Percentiles rank a stretch among this genome's conserved stretches.
phyloP scores from a whole-genome alignment of 2,113 vertebrate species.

The Aldabrachelys gigantea region DNA sequence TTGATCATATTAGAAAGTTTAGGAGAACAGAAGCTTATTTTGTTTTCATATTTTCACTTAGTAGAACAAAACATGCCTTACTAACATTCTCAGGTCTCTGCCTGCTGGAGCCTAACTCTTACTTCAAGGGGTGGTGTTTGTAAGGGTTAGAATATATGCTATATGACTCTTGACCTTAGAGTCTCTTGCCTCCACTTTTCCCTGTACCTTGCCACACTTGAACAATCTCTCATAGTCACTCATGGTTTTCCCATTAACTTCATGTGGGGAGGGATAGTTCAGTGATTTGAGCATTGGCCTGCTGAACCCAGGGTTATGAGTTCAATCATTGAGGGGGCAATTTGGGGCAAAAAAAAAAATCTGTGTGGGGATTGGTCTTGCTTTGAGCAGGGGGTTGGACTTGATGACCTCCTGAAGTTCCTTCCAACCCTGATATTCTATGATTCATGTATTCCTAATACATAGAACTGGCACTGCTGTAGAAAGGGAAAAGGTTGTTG shows the following conservation, averaged over 20 bases:
- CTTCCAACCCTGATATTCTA: no score
- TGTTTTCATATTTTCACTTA: background rate
- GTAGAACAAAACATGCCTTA: background rate
- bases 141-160: background rate
- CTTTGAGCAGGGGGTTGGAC: no score
- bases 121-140: background rate
- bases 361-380: no score
- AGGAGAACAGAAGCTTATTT: background rate
- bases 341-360: no score
- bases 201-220: fast-evolving
- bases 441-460: background rate
- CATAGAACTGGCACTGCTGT: background rate
- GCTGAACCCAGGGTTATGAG: no score
- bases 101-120: background rate
- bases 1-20: background rate
- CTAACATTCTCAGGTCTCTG: background rate
- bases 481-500: background rate
- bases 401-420: no score
- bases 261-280: no score
- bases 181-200: background rate
- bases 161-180: background rate
- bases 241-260: background rate
- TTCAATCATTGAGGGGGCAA: no score
- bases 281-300: no score
- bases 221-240: background rate